Evolutionary conservation across 2,113 vertebrate species (phyloP).

Genomic region (Oncorhynchus clarkii): DNA sequence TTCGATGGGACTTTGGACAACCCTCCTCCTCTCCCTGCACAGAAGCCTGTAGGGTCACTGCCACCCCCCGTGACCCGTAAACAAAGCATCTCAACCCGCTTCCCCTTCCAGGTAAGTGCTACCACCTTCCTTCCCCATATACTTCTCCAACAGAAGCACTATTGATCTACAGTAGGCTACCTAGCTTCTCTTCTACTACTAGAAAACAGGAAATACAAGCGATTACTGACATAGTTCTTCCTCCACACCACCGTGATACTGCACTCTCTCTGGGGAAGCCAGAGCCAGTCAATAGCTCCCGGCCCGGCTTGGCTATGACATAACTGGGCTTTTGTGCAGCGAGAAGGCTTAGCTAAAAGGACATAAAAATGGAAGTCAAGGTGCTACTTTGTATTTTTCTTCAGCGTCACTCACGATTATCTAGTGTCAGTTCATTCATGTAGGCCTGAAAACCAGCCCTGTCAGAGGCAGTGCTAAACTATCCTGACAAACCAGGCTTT

Average conservation of each 20-base stretch:
- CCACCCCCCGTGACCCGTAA: slow-evolving; percentile 54
- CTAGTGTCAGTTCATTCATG: neutral
- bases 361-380: neutral
- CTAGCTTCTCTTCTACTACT: too few relatives aligned
- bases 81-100: slow-evolving; percentile 29
- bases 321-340: neutral
- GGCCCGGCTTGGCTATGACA: neutral
- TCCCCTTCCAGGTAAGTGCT: slow-evolving; percentile 46
- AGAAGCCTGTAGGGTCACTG: slow-evolving; percentile 80
- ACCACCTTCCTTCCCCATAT: neutral
- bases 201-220: too few relatives aligned
- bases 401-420: neutral
- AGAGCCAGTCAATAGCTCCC: neutral
- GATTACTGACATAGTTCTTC: too few relatives aligned
- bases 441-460: neutral
- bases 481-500: neutral
- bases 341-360: neutral
- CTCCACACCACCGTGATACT: too few relatives aligned
- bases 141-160: too few relatives aligned
- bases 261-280: neutral
- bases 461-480: too few relatives aligned
- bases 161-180: too few relatives aligned
- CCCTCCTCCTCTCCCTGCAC: slow-evolving; percentile 80
- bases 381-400: neutral
- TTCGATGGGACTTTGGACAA: slow-evolving; percentile 66